Conservation (phyloP, 1,140 invertebrate species). For the Drosophila varians region DNA sequence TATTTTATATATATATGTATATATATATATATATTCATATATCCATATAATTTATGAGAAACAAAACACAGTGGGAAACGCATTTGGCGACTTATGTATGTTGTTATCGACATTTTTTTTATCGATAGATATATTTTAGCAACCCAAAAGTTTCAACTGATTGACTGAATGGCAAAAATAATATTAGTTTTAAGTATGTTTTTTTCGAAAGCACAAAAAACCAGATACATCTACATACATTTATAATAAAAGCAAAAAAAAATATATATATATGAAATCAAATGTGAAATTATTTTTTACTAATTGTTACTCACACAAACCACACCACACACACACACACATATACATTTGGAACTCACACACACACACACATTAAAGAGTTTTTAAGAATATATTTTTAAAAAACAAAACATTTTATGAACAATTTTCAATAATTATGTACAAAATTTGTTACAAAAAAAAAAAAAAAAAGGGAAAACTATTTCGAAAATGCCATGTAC, state of each 20-base stretch:
- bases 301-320: conserved; percentile 77
- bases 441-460: conserved; percentile 55
- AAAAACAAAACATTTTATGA: conserved; percentile 30
- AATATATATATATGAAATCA: conserved; percentile 58
- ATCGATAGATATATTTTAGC: conserved; percentile 42
- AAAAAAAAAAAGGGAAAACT: conserved; percentile 27
- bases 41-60: conserved; percentile 72
- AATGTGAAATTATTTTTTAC: conserved; percentile 78
- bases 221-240: neutral
- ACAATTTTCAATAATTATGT: conserved; percentile 44
- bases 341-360: conserved; percentile 29
- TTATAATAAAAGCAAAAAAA: conserved; percentile 28
- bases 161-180: conserved; percentile 83
- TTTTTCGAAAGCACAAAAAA: conserved; percentile 38
- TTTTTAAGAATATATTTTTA: conserved; percentile 24
- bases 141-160: conserved; percentile 83
- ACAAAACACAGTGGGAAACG: conserved; percentile 77
- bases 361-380: conserved; percentile 30
- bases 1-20: conserved; percentile 33
- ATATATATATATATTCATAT: conserved; percentile 35
- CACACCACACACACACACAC: conserved; percentile 31
- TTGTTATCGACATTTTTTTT: conserved; percentile 47
- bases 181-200: conserved; percentile 59
- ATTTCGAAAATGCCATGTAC: conserved; percentile 63
- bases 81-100: conserved; percentile 58